These are phyloP conservation scores for Taurulus bubalis DNA, from an alignment of 2,113 vertebrate species.

Conservation along the genomic window DNA sequence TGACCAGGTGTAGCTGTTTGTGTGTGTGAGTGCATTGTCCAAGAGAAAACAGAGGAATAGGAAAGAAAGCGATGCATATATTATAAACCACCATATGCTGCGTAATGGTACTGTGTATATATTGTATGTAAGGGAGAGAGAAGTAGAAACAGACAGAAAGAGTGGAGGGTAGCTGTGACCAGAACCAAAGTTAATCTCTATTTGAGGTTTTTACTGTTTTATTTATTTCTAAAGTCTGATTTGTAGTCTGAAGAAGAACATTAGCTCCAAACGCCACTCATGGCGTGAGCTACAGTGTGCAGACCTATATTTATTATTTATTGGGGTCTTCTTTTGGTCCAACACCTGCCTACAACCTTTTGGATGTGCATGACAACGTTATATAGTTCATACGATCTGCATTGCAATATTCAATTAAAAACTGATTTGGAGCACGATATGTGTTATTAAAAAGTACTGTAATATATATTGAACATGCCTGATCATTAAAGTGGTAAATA, in stretches of 20 bases:
- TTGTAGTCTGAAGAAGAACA: neutral
- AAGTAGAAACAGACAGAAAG: neutral
- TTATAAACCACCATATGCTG: constrained; percentile 1
- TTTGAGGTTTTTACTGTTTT: neutral
- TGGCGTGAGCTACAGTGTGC: no score
- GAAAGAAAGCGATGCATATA: neutral
- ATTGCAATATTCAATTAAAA: neutral
- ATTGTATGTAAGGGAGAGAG: neutral
- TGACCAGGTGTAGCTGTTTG: constrained; percentile 16
- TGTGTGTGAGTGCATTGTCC: constrained; percentile 1
- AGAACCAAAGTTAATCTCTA: constrained; percentile 3
- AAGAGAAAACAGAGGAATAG: constrained; percentile 11
- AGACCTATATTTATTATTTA: neutral
- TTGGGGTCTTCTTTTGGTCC: no score
- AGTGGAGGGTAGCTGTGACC: constrained; percentile 27
- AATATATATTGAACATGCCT: constrained; percentile 6
- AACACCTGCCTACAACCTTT: neutral
- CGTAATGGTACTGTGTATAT: neutral
- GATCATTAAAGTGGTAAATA: neutral
- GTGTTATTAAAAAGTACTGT: neutral
- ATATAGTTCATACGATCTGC: neutral
- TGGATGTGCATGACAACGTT: no score
- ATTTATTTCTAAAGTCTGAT: neutral
- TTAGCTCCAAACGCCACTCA: neutral
- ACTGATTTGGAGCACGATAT: neutral